phyloP scores from a whole-genome alignment of 2,888 invertebrate genomes.

The Epirrita christyi region DNA sequence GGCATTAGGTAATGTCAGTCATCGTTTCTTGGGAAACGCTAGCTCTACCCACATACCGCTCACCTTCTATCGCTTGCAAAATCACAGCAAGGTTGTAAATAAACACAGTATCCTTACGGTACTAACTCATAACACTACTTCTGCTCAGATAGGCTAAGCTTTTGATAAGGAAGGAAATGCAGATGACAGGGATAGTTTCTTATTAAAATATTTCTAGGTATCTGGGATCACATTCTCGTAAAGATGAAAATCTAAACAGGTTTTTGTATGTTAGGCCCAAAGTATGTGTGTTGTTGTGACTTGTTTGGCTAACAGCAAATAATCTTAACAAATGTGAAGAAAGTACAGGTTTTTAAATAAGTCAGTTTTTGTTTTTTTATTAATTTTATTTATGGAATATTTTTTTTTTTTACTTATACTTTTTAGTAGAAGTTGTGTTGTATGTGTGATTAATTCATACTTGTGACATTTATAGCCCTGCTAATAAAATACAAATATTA shows the following conservation, averaged over 20 bases:
- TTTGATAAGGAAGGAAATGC: constrained; percentile 35
- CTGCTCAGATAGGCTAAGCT: constrained; percentile 4
- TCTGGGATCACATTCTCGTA: constrained; percentile 30
- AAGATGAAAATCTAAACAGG: constrained; percentile 24
- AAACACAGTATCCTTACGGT: constrained; percentile 39
- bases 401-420: too few species aligned
- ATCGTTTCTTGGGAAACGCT: neutral
- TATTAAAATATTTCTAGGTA: constrained; percentile 39
- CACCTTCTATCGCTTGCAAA: constrained; percentile 12
- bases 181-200: constrained; percentile 17
- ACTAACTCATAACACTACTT: constrained; percentile 35
- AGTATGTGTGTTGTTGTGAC: constrained; percentile 20
- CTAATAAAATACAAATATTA: neutral
- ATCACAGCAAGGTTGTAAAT: constrained; percentile 22
- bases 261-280: constrained; percentile 14
- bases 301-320: constrained; percentile 2
- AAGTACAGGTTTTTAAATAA: constrained; percentile 12
- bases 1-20: too few species aligned
- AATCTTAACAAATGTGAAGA: constrained; percentile 6
- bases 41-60: constrained; percentile 3
- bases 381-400: too few species aligned
- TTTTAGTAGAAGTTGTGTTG: too few species aligned
- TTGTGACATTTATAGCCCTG: too few species aligned
- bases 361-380: neutral
- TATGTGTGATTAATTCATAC: too few species aligned